Conservation (phyloP, 23 tunicate species). For the Ascidia mentula region DNA sequence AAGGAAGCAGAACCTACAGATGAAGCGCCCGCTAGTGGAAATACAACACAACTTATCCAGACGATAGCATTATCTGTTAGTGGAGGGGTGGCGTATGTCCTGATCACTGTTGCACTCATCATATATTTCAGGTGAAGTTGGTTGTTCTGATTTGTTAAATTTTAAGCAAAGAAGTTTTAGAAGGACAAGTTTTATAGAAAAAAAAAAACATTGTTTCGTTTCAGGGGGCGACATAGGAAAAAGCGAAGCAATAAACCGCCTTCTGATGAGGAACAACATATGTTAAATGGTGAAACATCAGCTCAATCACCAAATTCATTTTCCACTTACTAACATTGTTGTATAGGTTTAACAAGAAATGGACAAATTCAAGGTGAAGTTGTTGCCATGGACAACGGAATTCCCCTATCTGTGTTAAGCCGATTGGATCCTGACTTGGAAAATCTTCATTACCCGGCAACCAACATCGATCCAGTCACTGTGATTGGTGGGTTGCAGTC, state of each 20-base stretch:
- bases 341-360: conserved; percentile 41
- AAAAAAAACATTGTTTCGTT: neutral
- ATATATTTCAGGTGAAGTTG: conserved; percentile 67
- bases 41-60: conserved; percentile 47
- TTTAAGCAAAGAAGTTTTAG: too few relatives aligned
- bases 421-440: conserved; percentile 34
- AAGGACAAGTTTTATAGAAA: too few relatives aligned
- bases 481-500: conserved; percentile 49
- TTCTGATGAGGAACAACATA: conserved; percentile 38
- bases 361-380: conserved; percentile 30
- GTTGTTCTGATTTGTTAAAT: neutral
- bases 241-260: conserved; percentile 11
- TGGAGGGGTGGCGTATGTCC: conserved; percentile 71
- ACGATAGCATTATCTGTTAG: conserved; percentile 64
- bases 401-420: conserved; percentile 39
- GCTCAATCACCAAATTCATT: neutral
- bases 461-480: conserved; percentile 59
- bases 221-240: conserved; percentile 23
- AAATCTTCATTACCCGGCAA: conserved; percentile 41
- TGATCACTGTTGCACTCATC: conserved; percentile 55
- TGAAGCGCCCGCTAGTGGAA: neutral
- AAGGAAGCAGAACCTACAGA: too few relatives aligned
- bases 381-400: conserved; percentile 8
- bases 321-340: neutral
- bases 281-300: conserved; percentile 43